These are phyloP conservation scores for Perccottus glenii DNA, from an alignment of 2,113 vertebrate genomes.

Conservation along the genomic window DNA sequence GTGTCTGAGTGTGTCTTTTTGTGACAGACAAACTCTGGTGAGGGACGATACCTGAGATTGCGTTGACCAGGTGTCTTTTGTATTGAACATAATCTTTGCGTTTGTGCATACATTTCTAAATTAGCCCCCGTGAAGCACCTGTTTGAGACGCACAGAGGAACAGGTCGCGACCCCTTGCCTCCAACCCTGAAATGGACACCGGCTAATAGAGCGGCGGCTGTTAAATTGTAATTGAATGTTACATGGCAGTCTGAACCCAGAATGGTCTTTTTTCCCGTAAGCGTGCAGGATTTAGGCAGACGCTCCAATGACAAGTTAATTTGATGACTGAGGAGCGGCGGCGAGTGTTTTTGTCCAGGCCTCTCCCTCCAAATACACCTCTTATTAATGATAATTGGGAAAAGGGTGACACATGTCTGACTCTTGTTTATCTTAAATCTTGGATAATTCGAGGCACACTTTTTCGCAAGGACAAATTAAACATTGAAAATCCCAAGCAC, in stretches of 20 bases:
- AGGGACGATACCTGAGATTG: constrained; percentile 48
- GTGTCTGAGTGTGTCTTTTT: constrained; percentile 32
- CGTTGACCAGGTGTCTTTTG: constrained; percentile 74
- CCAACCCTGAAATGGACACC: constrained; percentile 76
- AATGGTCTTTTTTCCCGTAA: constrained; percentile 76
- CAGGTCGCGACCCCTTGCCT: constrained; percentile 73
- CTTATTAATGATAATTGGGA: constrained; percentile 77
- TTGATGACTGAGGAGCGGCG: constrained; percentile 74
- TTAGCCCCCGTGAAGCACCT: constrained; percentile 78
- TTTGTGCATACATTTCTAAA: constrained; percentile 66
- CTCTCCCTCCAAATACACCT: constrained; percentile 53
- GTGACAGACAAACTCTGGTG: constrained; percentile 39
- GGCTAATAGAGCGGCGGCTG: constrained; percentile 79
- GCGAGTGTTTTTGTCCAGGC: constrained; percentile 67
- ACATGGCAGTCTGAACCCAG: constrained; percentile 77
- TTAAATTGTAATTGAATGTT: constrained; percentile 84
- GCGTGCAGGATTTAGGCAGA: constrained; percentile 82
- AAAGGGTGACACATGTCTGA: constrained; percentile 74
- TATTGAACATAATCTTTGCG: constrained; percentile 62
- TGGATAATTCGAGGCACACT: constrained; percentile 64
- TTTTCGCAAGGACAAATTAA: constrained; percentile 66
- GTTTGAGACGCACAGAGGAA: constrained; percentile 72
- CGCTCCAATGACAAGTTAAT: constrained; percentile 84
- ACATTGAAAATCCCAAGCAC: constrained; percentile 43
- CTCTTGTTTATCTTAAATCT: constrained; percentile 75